Evolutionary conservation across 2,888 invertebrate species (phyloP).

Genomic region (Alloplasta piceator): DNA sequence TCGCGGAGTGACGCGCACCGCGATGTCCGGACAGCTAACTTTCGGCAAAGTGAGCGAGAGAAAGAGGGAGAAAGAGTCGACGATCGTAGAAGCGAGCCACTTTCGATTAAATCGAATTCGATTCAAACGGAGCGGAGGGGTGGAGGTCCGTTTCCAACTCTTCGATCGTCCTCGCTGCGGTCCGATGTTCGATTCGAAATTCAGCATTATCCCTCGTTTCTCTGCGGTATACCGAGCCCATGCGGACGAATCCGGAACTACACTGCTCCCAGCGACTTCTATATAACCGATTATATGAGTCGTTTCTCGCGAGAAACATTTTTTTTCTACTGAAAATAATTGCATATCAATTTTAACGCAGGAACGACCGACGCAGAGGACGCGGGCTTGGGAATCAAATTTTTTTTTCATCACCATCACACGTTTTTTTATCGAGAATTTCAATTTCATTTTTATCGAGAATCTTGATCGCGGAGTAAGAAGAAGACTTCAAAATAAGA

Average conservation of each 20-base stretch:
- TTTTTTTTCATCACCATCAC: no score
- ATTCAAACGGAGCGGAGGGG: slow-evolving; percentile 38
- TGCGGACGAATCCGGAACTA: slow-evolving; percentile 35
- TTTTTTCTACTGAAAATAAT: no score
- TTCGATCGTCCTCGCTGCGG: not conserved
- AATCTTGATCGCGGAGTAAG: no score
- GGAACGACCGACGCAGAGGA: no score
- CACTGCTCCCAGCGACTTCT: not conserved
- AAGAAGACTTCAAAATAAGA: no score
- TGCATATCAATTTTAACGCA: no score
- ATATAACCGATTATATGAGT: not conserved
- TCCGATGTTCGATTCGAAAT: slow-evolving; percentile 59
- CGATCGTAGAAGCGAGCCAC: slow-evolving; percentile 33
- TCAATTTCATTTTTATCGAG: no score
- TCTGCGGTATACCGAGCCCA: slow-evolving; percentile 50
- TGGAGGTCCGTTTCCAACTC: no score
- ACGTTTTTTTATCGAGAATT: no score
- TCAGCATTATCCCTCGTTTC: slow-evolving; percentile 61
- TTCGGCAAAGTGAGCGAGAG: slow-evolving; percentile 7
- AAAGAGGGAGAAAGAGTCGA: slow-evolving; percentile 35
- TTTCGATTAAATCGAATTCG: slow-evolving; percentile 60
- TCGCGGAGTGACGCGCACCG: slow-evolving; percentile 28
- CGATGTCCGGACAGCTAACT: slow-evolving; percentile 36
- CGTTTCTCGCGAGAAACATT: not conserved
- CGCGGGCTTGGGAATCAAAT: no score